A percentile compares a stretch with the other conserved stretches of the same genome.
phyloP scores from a whole-genome alignment of 2,888 invertebrate genomes.

The Nesidiocoris tenuis region DNA sequence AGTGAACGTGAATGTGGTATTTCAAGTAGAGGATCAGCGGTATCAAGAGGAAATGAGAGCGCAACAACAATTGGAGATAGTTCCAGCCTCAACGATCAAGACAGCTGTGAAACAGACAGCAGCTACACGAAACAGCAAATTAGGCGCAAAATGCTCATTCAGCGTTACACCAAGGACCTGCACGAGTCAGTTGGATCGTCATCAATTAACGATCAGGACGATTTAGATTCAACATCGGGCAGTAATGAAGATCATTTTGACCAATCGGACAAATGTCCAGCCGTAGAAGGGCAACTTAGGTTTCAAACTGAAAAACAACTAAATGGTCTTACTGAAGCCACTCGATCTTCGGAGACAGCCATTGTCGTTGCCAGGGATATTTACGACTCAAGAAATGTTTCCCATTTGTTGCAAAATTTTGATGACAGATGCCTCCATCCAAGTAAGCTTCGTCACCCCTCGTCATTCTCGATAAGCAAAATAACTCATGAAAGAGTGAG shows the following conservation, averaged over 20 bases:
- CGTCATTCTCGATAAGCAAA: slow-evolving; percentile 5
- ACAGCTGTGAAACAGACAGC: slow-evolving; percentile 34
- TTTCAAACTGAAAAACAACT: neutral
- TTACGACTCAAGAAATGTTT: slow-evolving; percentile 14
- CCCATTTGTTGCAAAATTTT: slow-evolving; percentile 9
- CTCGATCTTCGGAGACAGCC: slow-evolving; percentile 1
- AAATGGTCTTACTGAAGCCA: neutral
- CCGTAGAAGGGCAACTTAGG: neutral
- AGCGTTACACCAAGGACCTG: neutral
- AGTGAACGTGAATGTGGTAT: no score
- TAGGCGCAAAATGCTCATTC: slow-evolving; percentile 11
- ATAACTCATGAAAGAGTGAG: neutral
- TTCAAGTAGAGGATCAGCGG: no score
- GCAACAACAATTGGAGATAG: neutral
- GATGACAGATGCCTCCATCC: slow-evolving; percentile 1
- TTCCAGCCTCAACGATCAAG: slow-evolving; percentile 1
- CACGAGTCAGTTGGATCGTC: neutral
- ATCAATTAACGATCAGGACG: neutral
- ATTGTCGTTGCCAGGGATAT: slow-evolving; percentile 20
- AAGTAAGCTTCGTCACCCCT: slow-evolving; percentile 19
- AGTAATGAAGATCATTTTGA: neutral
- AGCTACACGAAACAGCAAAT: slow-evolving; percentile 17
- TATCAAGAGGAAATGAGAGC: no score
- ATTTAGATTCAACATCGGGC: neutral
- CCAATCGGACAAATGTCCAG: neutral